Conservation (phyloP, 2,113 vertebrate genomes). For the Vulpes lagopus region DNA sequence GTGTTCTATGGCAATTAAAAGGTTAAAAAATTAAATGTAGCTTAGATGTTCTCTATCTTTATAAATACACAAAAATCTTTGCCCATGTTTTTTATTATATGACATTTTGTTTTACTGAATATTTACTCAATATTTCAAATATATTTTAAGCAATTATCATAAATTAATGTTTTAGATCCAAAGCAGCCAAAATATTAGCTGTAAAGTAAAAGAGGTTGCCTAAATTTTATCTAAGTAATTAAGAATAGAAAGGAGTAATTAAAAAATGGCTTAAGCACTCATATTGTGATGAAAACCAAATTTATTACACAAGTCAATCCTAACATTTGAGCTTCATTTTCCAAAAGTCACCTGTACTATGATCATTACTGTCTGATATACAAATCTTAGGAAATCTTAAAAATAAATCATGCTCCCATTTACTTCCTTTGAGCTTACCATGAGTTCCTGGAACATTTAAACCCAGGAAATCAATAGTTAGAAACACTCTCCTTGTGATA, state of each 20-base stretch:
- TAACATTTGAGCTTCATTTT: constrained; percentile 10
- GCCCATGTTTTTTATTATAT: background rate
- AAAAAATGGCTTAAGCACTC: constrained; percentile 31
- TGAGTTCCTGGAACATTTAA: background rate
- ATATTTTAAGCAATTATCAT: constrained; percentile 49
- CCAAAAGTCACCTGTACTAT: background rate
- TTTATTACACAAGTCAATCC: background rate
- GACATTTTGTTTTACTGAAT: constrained; percentile 52
- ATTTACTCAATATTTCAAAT: constrained; percentile 7
- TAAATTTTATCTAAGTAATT: constrained; percentile 19
- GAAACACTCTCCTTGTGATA: background rate
- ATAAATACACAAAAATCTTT: constrained; percentile 46
- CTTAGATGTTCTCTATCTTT: background rate
- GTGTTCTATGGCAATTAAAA: background rate
- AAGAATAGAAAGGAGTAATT: constrained; percentile 30
- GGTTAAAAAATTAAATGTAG: background rate
- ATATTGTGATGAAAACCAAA: constrained; percentile 53
- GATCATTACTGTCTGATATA: background rate
- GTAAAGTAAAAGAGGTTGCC: background rate
- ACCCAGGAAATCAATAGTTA: background rate
- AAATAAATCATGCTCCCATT: background rate
- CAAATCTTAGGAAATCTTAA: background rate
- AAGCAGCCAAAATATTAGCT: constrained; percentile 8
- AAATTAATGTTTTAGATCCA: constrained; percentile 32
- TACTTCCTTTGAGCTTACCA: background rate